These are phyloP conservation scores for Riparia riparia DNA, from an alignment of 2,113 vertebrate species.

Conservation along the genomic window DNA sequence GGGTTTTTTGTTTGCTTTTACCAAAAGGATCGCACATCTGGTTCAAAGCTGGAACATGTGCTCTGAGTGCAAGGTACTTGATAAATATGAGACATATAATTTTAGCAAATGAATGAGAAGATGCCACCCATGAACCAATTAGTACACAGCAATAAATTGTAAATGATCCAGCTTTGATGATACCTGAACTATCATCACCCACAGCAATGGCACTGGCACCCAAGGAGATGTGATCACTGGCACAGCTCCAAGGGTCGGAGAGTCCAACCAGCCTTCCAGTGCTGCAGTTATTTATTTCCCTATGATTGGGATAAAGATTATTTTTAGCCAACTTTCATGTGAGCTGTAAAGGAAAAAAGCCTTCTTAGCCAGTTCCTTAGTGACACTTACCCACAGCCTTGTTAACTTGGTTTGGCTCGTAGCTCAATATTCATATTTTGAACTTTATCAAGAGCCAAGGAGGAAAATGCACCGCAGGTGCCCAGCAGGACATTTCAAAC, in stretches of 20 bases:
- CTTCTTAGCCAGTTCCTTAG: neutral
- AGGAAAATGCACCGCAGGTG: neutral
- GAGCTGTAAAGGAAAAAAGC: neutral
- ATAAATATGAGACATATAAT: accelerated
- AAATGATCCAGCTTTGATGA: neutral
- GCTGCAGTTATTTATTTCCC: neutral
- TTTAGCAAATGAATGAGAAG: neutral
- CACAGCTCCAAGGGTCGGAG: neutral
- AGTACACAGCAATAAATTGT: neutral
- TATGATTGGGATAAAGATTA: accelerated
- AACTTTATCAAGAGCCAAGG: neutral
- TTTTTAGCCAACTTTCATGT: neutral
- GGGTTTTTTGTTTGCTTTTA: neutral
- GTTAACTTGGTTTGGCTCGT: neutral
- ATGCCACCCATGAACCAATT: neutral
- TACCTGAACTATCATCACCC: neutral
- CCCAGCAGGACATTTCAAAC: neutral
- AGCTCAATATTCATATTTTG: neutral
- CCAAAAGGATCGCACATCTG: neutral
- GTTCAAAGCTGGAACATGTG: neutral
- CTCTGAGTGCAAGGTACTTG: neutral
- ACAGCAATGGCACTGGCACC: neutral
- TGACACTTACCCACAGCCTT: neutral
- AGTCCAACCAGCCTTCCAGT: neutral
- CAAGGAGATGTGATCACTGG: accelerated